Evolutionary conservation across 1,140 invertebrate species (phyloP), one percentile per base, ranked within the genome.

Genomic region (Thaumatotibia leucotreta): DNA sequence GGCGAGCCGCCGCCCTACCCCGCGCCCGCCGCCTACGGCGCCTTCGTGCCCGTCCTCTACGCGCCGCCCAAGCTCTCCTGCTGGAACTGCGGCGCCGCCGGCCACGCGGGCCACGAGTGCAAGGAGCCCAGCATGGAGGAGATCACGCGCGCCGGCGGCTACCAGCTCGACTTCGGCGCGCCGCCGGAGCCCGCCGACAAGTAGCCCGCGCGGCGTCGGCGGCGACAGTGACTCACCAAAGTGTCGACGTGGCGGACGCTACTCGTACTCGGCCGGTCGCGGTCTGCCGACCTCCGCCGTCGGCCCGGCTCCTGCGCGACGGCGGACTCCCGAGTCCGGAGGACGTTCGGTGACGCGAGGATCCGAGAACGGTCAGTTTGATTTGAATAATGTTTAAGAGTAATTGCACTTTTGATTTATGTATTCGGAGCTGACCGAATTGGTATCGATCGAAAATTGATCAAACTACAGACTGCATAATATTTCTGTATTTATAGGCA

Each of bases 91-190:
- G 95, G 95, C 35, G 95, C 94, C 27, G 92, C 93, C 58, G 95
- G 92, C 63, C 97, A 98, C 84, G 91, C 93, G n/a, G 96, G 96
- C 1, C 88, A 92, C 67, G 97, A 97, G 33, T 98, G 97, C 84
- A 95, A 95, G 71, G 96, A 97, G 81, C 94, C 94, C 63, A 96
- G 96, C 5, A 97, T 97, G 93, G 97, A 98, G 81, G 96, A 97
- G 86, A 94, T 97, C 80, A 97, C 96, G 8, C 92, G 94, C 65
- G 93, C 92, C 52, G 93, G 93, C 63, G 92, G 92, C 63, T 95
- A 94, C 75, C 93, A 93, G 82, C 82, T 94, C 31, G 93, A 94
- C 76, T 94, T 93, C 81, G 92, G 89, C 49, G 87, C 89, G 8
- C 84, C 91, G 32, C 87, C 89, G 14, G 89, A 91, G 27, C 63